Evolutionary conservation across 2,888 invertebrate genomes (phyloP).

Genomic region (Leptura quadrifasciata): DNA sequence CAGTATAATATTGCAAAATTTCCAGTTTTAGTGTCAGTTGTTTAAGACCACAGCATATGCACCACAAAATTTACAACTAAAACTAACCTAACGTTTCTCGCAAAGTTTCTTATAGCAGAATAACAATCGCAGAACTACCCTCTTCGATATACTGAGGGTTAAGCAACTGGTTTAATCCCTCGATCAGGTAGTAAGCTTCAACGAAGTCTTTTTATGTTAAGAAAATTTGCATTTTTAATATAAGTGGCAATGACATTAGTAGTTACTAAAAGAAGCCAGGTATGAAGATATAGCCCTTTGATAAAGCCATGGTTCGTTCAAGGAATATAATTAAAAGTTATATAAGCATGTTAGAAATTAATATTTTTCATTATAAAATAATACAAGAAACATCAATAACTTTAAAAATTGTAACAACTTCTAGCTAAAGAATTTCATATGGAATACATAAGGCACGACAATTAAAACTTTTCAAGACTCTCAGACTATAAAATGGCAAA

Average conservation of each 20-base stretch:
- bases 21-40: background rate
- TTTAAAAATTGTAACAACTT: no score
- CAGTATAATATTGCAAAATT: background rate
- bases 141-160: background rate
- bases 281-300: background rate
- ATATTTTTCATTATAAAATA: background rate
- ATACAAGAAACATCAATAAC: no score
- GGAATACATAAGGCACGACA: no score
- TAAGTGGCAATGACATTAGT: constrained; percentile 21
- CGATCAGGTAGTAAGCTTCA: constrained; percentile 15
- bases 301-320: background rate
- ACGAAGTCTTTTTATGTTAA: background rate
- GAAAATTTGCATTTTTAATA: constrained; percentile 15
- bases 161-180: constrained; percentile 19
- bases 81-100: constrained; percentile 17
- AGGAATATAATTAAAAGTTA: background rate
- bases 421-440: no score
- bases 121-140: constrained; percentile 21
- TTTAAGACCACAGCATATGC: background rate
- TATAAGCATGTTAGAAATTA: background rate
- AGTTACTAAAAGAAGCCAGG: background rate
- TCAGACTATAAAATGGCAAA: no score
- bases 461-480: no score
- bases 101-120: constrained; percentile 4
- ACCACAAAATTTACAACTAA: constrained; percentile 7